phyloP scores from a whole-genome alignment of 2,888 invertebrate species.

The Oxystoma pomonae region DNA sequence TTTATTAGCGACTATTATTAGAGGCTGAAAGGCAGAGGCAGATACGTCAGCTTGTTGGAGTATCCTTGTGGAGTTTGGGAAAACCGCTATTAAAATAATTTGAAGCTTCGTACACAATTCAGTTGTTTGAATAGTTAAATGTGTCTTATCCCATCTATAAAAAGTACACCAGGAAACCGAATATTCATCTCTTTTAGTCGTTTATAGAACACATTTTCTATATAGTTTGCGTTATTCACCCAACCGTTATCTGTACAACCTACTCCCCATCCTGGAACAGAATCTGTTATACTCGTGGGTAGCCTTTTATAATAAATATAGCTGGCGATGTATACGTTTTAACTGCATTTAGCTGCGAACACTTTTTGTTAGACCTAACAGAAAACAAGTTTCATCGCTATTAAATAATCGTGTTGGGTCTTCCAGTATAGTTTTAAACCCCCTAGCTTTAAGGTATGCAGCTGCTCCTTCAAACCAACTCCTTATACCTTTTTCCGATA shows the following conservation, averaged over 20 bases:
- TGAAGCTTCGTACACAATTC: constrained; percentile 29
- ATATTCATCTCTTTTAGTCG: constrained; percentile 18
- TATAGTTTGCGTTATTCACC: constrained; percentile 28
- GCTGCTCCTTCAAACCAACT: constrained; percentile 30
- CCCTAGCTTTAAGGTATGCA: constrained; percentile 21
- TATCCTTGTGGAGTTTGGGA: constrained; percentile 34
- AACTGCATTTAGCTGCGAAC: constrained; percentile 9
- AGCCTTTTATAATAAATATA: constrained; percentile 38
- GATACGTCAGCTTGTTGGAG: constrained; percentile 33
- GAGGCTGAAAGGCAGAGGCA: constrained; percentile 27
- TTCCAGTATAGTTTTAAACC: constrained; percentile 20
- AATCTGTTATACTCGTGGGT: constrained; percentile 32
- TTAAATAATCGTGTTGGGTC: constrained; percentile 34
- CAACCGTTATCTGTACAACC: constrained; percentile 28
- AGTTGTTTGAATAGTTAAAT: constrained; percentile 27
- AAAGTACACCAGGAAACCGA: constrained; percentile 22
- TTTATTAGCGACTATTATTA: constrained; percentile 28
- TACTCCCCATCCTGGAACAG: constrained; percentile 39
- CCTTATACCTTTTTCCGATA: constrained; percentile 30
- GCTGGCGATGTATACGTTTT: constrained; percentile 40
- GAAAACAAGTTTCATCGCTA: constrained; percentile 35
- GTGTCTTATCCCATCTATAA: constrained; percentile 29
- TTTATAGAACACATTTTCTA: constrained; percentile 18
- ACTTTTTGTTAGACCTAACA: constrained; percentile 30
- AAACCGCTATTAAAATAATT: constrained; percentile 32